These are phyloP conservation scores for Danionella dracula DNA, from an alignment of 2,797 vertebrate genomes.

Conservation along the genomic window DNA sequence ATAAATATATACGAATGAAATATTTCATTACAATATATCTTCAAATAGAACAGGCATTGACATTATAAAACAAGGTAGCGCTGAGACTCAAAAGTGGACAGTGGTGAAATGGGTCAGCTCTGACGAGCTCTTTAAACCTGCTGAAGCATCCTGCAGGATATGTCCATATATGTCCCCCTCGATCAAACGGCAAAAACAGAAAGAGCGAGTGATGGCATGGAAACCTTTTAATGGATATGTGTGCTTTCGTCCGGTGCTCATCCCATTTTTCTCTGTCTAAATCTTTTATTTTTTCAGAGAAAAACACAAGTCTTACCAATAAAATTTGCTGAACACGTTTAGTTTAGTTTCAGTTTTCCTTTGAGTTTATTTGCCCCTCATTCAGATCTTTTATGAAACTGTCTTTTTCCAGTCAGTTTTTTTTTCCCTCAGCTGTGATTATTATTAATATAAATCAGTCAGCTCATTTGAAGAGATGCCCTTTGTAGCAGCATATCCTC, in stretches of 20 bases:
- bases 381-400: slow-evolving; percentile 10
- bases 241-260: neutral
- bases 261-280: neutral
- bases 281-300: neutral
- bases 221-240: slow-evolving; percentile 29
- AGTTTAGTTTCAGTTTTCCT: neutral
- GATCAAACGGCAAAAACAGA: neutral
- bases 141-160: slow-evolving; percentile 15
- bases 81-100: slow-evolving; percentile 18
- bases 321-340: neutral
- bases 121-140: slow-evolving; percentile 29
- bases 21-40: neutral
- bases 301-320: neutral
- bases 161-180: no score
- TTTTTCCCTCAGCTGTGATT: slow-evolving; percentile 6
- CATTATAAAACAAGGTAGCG: slow-evolving; percentile 6
- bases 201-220: slow-evolving; percentile 14
- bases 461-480: slow-evolving; percentile 26
- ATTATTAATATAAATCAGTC: slow-evolving; percentile 14
- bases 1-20: no score
- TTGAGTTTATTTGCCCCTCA: neutral
- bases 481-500: slow-evolving; percentile 18
- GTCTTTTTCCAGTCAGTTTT: neutral
- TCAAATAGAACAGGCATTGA: neutral
- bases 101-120: slow-evolving; percentile 25